phyloP scores from a whole-genome alignment of 2,888 invertebrate species.

The Campopleginae sp. region DNA sequence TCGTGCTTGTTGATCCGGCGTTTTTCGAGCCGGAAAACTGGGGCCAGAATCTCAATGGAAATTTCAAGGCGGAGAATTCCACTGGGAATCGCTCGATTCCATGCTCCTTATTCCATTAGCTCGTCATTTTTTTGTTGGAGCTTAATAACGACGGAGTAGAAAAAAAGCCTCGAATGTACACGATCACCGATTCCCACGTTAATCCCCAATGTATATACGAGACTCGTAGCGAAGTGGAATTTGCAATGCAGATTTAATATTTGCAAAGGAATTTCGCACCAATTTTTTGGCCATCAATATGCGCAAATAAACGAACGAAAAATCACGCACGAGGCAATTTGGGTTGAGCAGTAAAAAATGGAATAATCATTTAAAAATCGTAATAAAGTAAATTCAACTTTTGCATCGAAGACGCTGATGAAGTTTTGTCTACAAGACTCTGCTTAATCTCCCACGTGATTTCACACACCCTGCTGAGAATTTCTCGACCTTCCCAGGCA shows the following conservation, averaged over 20 bases:
- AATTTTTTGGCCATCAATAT: too few relatives aligned
- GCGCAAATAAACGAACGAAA: background rate
- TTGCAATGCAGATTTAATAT: constrained; percentile 33
- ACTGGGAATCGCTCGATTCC: background rate
- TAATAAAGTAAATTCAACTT: background rate
- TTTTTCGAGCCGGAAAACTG: background rate
- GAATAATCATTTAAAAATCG: background rate
- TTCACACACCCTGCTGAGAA: constrained; percentile 17
- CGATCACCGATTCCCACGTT: background rate
- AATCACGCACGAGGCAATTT: too few relatives aligned
- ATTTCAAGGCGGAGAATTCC: background rate
- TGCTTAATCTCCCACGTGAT: background rate
- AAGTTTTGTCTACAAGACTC: background rate
- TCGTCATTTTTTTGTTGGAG: background rate
- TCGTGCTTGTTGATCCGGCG: background rate
- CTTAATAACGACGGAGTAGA: background rate
- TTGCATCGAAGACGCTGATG: background rate
- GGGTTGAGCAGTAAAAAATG: background rate
- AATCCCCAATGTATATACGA: background rate
- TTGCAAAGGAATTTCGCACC: background rate
- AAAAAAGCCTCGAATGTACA: background rate
- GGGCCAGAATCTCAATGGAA: background rate
- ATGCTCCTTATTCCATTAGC: background rate
- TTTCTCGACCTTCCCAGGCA: background rate
- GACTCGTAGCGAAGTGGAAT: background rate